These are phyloP conservation scores for Mormyrus iriodes DNA, from an alignment of 2,113 vertebrate genomes.

Conservation along the genomic window DNA sequence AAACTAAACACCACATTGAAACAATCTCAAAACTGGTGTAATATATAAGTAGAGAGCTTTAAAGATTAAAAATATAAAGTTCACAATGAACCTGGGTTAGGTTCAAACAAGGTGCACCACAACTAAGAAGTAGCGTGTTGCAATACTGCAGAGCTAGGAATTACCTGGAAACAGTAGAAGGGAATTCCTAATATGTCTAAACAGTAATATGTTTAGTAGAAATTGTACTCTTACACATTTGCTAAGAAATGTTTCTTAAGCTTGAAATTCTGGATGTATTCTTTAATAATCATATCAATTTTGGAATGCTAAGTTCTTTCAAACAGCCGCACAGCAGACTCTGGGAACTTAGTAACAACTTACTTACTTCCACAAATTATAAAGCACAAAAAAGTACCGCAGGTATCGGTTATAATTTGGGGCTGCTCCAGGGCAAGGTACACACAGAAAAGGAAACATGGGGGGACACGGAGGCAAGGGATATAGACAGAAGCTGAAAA, in stretches of 20 bases:
- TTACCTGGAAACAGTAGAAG: neutral
- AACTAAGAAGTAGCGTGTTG: neutral
- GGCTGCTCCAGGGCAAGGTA: neutral
- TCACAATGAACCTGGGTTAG: neutral
- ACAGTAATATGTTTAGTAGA: neutral
- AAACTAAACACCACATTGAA: neutral
- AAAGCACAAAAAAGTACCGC: neutral
- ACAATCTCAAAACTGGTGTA: neutral
- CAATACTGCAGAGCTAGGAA: neutral
- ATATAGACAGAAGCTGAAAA: no score
- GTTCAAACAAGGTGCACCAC: neutral
- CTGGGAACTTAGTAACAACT: neutral
- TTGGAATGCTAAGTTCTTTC: neutral
- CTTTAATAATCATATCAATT: neutral
- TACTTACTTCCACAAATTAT: neutral
- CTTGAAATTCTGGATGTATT: neutral
- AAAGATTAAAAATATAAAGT: neutral
- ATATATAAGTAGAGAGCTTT: neutral
- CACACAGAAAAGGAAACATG: neutral
- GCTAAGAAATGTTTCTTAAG: neutral
- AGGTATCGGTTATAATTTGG: neutral
- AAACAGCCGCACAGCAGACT: neutral
- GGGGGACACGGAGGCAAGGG: neutral
- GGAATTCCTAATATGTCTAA: neutral
- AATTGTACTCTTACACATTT: neutral